A percentile compares a stretch with the other conserved stretches of the same genome.
phyloP scores from a whole-genome alignment of 2,797 vertebrate genomes.

The Cyclopterus lumpus region DNA sequence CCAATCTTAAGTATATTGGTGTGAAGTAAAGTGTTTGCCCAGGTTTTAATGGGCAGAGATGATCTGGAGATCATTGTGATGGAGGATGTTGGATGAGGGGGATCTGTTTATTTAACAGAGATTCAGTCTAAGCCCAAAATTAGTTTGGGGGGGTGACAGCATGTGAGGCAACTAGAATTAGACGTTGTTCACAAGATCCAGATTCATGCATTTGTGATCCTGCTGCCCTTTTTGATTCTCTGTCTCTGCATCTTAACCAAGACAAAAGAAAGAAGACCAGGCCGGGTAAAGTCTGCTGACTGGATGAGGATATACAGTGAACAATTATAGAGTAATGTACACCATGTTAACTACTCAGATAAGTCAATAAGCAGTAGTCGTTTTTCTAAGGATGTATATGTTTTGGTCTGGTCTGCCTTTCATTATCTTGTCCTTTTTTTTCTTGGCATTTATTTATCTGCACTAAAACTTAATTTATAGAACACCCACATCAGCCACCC shows the following conservation, averaged over 20 bases:
- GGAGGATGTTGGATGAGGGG: slow-evolving; percentile 70
- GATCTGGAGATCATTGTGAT: slow-evolving; percentile 90
- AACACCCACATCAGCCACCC: slow-evolving; percentile 43
- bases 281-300: neutral
- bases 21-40: slow-evolving; percentile 94
- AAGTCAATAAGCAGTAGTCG: slow-evolving; percentile 56
- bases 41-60: slow-evolving; percentile 98
- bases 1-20: slow-evolving; percentile 87
- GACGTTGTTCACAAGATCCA: slow-evolving; percentile 74
- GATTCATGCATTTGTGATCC: slow-evolving; percentile 72
- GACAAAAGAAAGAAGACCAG: slow-evolving; percentile 47
- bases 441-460: slow-evolving; percentile 62
- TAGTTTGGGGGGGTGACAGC: slow-evolving; percentile 80
- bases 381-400: slow-evolving; percentile 60
- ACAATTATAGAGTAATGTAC: slow-evolving; percentile 33
- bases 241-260: slow-evolving; percentile 44
- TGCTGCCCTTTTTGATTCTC: slow-evolving; percentile 56
- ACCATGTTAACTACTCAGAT: slow-evolving; percentile 31
- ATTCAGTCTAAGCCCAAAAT: slow-evolving; percentile 88
- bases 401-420: slow-evolving; percentile 50
- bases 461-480: slow-evolving; percentile 55
- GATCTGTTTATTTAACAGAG: slow-evolving; percentile 93
- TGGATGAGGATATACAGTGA: slow-evolving; percentile 21
- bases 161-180: slow-evolving; percentile 78
- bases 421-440: slow-evolving; percentile 46